phyloP scores from a whole-genome alignment of 2,888 invertebrate species.

The Sycophila texana region DNA sequence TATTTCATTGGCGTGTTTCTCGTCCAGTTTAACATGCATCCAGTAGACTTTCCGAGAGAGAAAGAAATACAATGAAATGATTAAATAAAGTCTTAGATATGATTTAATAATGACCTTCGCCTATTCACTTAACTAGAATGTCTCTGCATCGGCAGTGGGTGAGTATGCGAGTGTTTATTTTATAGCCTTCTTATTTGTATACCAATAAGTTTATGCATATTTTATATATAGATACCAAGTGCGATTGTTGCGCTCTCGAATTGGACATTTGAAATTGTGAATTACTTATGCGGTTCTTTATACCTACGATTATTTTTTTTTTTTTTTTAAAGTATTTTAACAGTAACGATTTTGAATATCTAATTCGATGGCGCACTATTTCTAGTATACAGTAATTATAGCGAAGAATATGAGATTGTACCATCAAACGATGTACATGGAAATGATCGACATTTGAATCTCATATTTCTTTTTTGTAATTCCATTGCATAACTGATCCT shows the following conservation, averaged over 20 bases:
- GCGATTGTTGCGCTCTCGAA: constrained; percentile 45
- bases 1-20: constrained; percentile 47
- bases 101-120: constrained; percentile 56
- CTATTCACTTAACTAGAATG: constrained; percentile 55
- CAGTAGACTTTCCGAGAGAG: constrained; percentile 50
- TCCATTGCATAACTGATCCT: constrained; percentile 30
- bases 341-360: neutral
- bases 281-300: neutral
- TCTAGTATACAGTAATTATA: constrained; percentile 37
- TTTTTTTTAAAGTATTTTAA: constrained; percentile 2
- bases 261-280: constrained; percentile 25
- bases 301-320: neutral
- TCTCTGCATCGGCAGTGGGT: constrained; percentile 53
- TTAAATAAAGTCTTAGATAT: constrained; percentile 54
- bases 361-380: constrained; percentile 26
- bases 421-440: neutral
- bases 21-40: constrained; percentile 41
- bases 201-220: constrained; percentile 50
- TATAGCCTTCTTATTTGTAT: constrained; percentile 53
- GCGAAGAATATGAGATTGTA: constrained; percentile 45
- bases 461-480: constrained; percentile 44
- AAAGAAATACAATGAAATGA: constrained; percentile 52
- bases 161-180: constrained; percentile 57
- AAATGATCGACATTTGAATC: constrained; percentile 14
- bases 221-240: constrained; percentile 22